Conservation (phyloP, 2,888 invertebrate species). For the Pammene aurita region DNA sequence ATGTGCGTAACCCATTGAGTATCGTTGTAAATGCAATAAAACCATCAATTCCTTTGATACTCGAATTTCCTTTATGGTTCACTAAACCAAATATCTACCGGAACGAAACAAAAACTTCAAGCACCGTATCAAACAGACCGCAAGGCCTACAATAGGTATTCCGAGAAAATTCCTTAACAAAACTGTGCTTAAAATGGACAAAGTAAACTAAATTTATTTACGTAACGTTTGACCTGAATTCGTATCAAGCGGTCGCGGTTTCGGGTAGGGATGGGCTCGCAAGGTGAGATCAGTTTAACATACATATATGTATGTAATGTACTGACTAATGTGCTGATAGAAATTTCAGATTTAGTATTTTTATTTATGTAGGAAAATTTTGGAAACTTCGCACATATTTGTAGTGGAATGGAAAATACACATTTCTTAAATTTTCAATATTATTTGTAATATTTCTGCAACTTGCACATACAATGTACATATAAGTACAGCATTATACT, state of each 20-base stretch:
- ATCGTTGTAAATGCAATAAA: background rate
- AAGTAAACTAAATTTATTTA: slow-evolving; percentile 42
- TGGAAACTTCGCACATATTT: no score
- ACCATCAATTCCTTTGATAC: slow-evolving; percentile 4
- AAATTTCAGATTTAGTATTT: no score
- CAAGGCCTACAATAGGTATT: slow-evolving; percentile 26
- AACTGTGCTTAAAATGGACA: slow-evolving; percentile 40
- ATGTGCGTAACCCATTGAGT: background rate
- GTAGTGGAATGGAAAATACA: no score
- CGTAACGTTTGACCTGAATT: slow-evolving; percentile 42
- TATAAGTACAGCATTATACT: no score
- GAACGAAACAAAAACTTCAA: slow-evolving; percentile 18
- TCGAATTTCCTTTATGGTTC: slow-evolving; percentile 17
- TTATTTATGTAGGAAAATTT: no score
- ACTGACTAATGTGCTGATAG: no score
- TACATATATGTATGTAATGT: background rate
- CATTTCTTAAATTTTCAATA: no score
- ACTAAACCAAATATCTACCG: slow-evolving; percentile 24
- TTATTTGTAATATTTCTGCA: no score
- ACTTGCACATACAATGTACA: no score
- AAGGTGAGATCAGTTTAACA: slow-evolving; percentile 3
- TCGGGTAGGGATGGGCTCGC: slow-evolving; percentile 21
- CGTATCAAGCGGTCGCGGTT: slow-evolving; percentile 37
- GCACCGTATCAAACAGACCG: slow-evolving; percentile 33
- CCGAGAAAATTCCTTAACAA: slow-evolving; percentile 33